Conservation (phyloP, 2,797 vertebrate species). For the Melanotaenia maccullochi region DNA sequence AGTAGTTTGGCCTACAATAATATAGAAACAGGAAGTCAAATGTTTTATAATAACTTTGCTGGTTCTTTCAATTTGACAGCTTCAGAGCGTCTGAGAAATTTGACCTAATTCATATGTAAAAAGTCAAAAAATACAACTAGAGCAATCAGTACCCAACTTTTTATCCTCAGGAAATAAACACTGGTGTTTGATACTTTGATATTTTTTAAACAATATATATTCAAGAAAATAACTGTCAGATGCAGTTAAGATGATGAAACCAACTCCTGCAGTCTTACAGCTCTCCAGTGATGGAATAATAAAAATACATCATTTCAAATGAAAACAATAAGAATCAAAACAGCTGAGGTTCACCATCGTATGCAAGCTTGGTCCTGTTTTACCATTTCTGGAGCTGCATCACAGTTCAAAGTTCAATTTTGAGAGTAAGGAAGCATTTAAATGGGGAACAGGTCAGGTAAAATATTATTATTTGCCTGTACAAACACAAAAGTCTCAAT, state of each 20-base stretch:
- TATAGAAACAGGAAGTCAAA: not conserved
- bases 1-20: not conserved
- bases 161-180: not conserved
- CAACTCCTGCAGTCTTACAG: slow-evolving; percentile 1
- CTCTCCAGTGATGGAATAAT: not conserved
- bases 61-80: not conserved
- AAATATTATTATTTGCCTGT: slow-evolving; percentile 59
- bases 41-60: not conserved
- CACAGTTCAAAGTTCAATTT: slow-evolving; percentile 19
- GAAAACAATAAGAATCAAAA: slow-evolving; percentile 1
- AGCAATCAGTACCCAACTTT: not conserved
- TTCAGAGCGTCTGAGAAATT: not conserved
- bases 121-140: not conserved
- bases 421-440: slow-evolving; percentile 31
- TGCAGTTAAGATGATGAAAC: not conserved
- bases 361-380: slow-evolving; percentile 2
- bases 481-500: slow-evolving; percentile 52
- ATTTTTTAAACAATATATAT: not conserved
- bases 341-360: not conserved
- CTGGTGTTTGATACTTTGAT: not conserved
- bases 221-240: slow-evolving; percentile 7
- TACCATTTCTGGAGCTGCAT: slow-evolving; percentile 19
- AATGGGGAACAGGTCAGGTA: slow-evolving; percentile 45
- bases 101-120: not conserved
- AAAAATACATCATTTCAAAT: not conserved